Conservation (phyloP, 2,888 invertebrate genomes). For the Maniola hyperantus region DNA sequence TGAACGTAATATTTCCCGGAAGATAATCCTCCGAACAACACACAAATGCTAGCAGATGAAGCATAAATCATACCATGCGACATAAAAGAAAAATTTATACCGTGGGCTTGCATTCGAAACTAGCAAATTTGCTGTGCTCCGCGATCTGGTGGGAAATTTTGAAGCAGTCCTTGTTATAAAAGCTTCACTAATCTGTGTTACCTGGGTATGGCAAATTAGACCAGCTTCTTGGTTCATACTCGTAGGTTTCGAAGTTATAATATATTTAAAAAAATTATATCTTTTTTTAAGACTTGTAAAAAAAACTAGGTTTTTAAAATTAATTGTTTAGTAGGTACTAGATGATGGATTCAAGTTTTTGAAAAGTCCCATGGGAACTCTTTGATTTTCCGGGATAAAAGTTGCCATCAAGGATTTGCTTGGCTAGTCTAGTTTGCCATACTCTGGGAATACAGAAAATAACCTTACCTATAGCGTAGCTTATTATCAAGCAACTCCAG, state of each 20-base stretch:
- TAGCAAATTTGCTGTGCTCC: slow-evolving; percentile 22
- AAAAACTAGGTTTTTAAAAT: no score
- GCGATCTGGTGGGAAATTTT: not conserved
- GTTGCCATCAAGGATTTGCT: no score
- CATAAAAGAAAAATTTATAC: slow-evolving; percentile 27
- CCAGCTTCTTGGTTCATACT: no score
- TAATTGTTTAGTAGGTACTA: no score
- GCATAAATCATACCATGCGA: slow-evolving; percentile 30
- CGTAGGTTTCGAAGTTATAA: no score
- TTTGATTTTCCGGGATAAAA: no score
- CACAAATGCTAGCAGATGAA: slow-evolving; percentile 29
- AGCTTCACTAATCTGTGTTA: not conserved
- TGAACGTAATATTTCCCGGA: slow-evolving; percentile 28
- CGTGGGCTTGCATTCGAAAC: slow-evolving; percentile 26
- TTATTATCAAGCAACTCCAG: not conserved
- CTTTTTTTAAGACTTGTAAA: no score
- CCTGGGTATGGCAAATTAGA: no score
- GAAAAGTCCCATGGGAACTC: no score
- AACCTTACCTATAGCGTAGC: not conserved
- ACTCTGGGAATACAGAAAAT: not conserved
- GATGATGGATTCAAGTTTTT: no score
- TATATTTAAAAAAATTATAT: no score
- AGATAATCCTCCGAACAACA: slow-evolving; percentile 32
- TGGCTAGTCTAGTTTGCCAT: not conserved
- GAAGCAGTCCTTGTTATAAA: not conserved